A percentile compares a stretch with the other conserved stretches of the same genome.
Conservation (phyloP, 2,797 vertebrate genomes). For the Gymnopithys bicolor region DNA sequence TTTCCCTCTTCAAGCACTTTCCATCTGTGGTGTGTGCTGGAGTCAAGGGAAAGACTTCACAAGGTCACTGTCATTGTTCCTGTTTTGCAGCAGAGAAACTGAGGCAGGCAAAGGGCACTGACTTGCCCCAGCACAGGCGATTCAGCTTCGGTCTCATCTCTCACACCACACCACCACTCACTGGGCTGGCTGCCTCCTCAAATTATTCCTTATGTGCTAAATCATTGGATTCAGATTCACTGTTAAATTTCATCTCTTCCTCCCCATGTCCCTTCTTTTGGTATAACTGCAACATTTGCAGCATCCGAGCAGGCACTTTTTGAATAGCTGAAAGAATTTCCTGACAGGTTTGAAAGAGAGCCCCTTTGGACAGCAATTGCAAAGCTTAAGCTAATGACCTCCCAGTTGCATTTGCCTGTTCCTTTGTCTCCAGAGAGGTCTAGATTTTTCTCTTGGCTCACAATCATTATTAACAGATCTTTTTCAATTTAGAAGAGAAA, state of each 20-base stretch:
- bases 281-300: background rate
- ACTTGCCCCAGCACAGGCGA: background rate
- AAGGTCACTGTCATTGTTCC: background rate
- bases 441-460: constrained; percentile 39
- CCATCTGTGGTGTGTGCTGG: background rate
- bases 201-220: background rate
- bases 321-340: constrained; percentile 4
- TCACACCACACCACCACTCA: background rate
- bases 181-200: background rate
- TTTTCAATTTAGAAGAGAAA: constrained; percentile 39
- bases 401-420: background rate
- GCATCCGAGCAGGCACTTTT: background rate
- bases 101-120: background rate
- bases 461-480: constrained; percentile 43
- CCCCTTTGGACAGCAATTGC: constrained; percentile 17
- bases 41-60: background rate
- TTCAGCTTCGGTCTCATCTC: background rate
- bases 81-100: background rate
- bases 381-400: constrained; percentile 27
- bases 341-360: constrained; percentile 17
- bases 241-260: background rate
- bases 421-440: background rate
- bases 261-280: background rate
- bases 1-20: constrained; percentile 41
- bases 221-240: background rate